Conservation (phyloP, 2,888 invertebrate genomes). For the Pocota personata region DNA sequence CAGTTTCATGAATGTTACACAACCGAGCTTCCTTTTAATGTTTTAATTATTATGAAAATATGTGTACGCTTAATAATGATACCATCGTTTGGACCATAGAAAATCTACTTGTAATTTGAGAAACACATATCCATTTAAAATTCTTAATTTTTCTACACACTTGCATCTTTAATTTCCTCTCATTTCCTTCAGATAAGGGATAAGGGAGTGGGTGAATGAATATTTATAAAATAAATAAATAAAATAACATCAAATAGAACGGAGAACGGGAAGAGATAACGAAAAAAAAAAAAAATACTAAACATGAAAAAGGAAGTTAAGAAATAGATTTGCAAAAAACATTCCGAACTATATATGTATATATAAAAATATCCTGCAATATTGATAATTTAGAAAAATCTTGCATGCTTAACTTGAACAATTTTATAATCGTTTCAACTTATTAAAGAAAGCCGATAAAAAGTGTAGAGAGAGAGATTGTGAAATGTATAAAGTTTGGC, state of each 20-base stretch:
- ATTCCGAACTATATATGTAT: slow-evolving; percentile 64
- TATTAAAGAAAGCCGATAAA: slow-evolving; percentile 42
- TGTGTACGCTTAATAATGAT: too few relatives aligned
- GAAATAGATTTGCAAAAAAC: slow-evolving; percentile 70
- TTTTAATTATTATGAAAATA: too few relatives aligned
- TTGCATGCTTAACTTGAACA: slow-evolving; percentile 70
- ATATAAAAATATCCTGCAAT: slow-evolving; percentile 54
- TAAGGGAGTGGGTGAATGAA: too few relatives aligned
- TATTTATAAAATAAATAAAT: slow-evolving; percentile 46
- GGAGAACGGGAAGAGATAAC: slow-evolving; percentile 32
- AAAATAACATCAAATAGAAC: slow-evolving; percentile 52
- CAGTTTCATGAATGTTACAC: too few relatives aligned
- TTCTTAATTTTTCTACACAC: slow-evolving; percentile 5
- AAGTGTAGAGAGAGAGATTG: slow-evolving; percentile 26
- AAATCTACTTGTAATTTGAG: slow-evolving; percentile 7
- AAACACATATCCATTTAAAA: not conserved
- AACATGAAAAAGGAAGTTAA: slow-evolving; percentile 46
- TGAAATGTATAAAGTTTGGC: slow-evolving; percentile 29
- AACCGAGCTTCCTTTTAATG: too few relatives aligned
- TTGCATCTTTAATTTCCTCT: not conserved
- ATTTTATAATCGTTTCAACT: slow-evolving; percentile 31
- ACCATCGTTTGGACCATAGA: not conserved
- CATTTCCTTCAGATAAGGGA: not conserved
- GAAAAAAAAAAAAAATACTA: slow-evolving; percentile 51
- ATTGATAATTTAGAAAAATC: slow-evolving; percentile 44